phyloP scores from a whole-genome alignment of 2,888 invertebrate genomes.

The Ectropis crepuscularia region DNA sequence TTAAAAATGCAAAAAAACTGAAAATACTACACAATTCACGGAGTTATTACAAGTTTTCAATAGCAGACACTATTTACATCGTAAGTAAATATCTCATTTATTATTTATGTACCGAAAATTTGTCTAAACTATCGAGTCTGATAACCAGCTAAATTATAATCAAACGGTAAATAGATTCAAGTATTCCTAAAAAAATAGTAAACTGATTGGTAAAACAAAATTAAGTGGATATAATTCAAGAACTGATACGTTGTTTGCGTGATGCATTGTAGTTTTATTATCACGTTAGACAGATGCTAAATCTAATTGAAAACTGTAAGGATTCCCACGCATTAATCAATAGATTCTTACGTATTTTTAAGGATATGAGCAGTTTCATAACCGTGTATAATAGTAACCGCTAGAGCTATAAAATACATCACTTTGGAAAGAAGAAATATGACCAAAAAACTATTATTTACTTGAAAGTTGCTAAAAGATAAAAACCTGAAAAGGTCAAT shows the following conservation, averaged over 20 bases:
- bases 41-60: slow-evolving; percentile 7
- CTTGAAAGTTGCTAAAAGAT: slow-evolving; percentile 18
- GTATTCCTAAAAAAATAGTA: neutral
- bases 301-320: slow-evolving; percentile 32
- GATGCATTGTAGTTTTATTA: neutral
- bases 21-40: slow-evolving; percentile 29
- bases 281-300: neutral
- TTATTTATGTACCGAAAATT: neutral
- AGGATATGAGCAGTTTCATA: slow-evolving; percentile 1
- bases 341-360: slow-evolving; percentile 15
- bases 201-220: neutral
- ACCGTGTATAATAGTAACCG: neutral
- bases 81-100: slow-evolving; percentile 19
- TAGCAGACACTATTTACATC: neutral
- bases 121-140: neutral
- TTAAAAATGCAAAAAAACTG: slow-evolving; percentile 34
- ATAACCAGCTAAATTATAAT: slow-evolving; percentile 4
- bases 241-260: neutral
- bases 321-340: slow-evolving; percentile 31
- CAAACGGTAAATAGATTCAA: slow-evolving; percentile 18
- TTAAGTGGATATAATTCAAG: neutral
- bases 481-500: slow-evolving; percentile 38
- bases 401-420: neutral
- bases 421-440: slow-evolving; percentile 24
- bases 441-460: neutral